Evolutionary conservation across 1,140 invertebrate genomes (phyloP), one percentile per base, ranked within the genome.

Genomic region (Dendrolimus kikuchii): DNA sequence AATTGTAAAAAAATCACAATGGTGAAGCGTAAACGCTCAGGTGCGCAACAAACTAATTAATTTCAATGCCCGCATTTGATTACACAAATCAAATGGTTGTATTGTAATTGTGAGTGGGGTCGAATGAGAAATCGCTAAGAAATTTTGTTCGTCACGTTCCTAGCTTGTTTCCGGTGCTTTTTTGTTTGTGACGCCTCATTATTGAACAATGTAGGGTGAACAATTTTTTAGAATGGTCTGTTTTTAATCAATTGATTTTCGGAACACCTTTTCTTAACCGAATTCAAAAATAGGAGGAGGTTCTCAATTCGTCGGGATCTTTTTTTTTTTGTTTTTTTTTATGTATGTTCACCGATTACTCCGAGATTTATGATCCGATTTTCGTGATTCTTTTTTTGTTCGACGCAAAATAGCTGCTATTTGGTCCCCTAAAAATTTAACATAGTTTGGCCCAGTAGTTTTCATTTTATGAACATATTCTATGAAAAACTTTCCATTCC

Each of bases 111-210:
- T 23, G 55, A 70, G 70, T 69, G 71, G 82, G 82, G 77, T 77
- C 70, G 70, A 82, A 83, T 84, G 82, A 86, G 82, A 86, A 86
- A 86, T 86, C 77, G 75, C 77, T 79, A 86, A 86, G 83, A 86
- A 86, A 84, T 84, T 79, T 76, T 60, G 71, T 81, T 77, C 81
- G 83, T 86, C 77, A 86, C 83, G 83, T 84, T 81, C 60, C 52
- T 64, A 59, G 53, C 70, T 63, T 72, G 74, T 75, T 79, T 86
- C 79, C 83, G 74, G 81, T 74, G 58, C 59, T 74, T 82, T 23
- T 77, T 81, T 80, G 71, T 80, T 49, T 59, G 67, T 65, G 68
- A 76, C 66, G 68, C 63, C 62, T 74, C 69, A 75, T 82, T 79
- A 80, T 74, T 72, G 55, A 46, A 51, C 46, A 55, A 56, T 59